These are phyloP conservation scores for Agonopterix alstromeriana DNA, from an alignment of 2,888 invertebrate species.

Conservation along the genomic window DNA sequence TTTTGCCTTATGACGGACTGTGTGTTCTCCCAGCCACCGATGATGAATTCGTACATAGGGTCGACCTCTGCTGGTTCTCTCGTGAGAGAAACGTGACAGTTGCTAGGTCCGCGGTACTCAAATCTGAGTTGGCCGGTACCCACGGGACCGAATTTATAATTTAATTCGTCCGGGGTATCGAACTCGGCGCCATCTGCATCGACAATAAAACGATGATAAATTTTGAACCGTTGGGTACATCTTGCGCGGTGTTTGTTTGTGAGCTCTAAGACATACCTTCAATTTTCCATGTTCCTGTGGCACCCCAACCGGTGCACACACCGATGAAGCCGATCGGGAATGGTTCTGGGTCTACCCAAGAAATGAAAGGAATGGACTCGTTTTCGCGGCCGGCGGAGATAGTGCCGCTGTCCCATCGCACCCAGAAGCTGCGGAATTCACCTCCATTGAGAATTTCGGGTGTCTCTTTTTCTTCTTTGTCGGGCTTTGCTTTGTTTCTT, in stretches of 20 bases:
- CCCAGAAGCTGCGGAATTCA: constrained; percentile 90
- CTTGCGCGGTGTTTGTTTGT: constrained; percentile 26
- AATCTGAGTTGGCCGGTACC: constrained; percentile 72
- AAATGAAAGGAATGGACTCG: constrained; percentile 83
- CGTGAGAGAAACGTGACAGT: constrained; percentile 80
- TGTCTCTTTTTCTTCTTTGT: constrained; percentile 82
- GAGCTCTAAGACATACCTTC: constrained; percentile 75
- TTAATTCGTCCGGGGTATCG: constrained; percentile 75
- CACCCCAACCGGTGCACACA: constrained; percentile 92
- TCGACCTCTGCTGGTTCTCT: constrained; percentile 71
- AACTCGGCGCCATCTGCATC: constrained; percentile 72
- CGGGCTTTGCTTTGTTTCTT: constrained; percentile 85
- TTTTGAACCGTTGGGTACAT: constrained; percentile 67
- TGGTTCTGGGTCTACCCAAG: constrained; percentile 82
- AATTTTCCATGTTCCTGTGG: constrained; percentile 87
- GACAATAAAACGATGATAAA: constrained; percentile 38
- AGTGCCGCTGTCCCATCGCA: constrained; percentile 84
- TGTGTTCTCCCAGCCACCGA: constrained; percentile 82
- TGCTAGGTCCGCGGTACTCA: constrained; percentile 78
- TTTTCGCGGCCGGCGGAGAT: constrained; percentile 85
- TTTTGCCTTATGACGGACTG: constrained; percentile 80
- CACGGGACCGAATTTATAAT: constrained; percentile 77
- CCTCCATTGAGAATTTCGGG: constrained; percentile 83
- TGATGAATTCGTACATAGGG: constrained; percentile 81
- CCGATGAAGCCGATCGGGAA: constrained; percentile 85